phyloP scores from a whole-genome alignment of 2,797 vertebrate genomes.

The Thripadectes ignobilis region DNA sequence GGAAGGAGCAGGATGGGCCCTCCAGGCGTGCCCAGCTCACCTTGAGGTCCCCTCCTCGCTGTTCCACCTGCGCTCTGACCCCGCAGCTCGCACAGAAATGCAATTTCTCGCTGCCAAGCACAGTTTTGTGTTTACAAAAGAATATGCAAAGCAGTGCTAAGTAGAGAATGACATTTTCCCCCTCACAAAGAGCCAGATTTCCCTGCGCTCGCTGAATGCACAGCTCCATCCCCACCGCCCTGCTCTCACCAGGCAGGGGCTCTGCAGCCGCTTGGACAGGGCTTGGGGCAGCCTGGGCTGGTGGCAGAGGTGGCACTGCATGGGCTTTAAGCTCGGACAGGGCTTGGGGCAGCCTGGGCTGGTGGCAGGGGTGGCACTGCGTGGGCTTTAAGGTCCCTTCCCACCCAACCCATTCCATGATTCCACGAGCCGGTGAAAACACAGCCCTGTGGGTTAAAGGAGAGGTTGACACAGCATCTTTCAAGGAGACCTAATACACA shows the following conservation, averaged over 20 bases:
- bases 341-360: no score
- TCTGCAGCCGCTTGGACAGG: not conserved
- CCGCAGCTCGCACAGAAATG: not conserved
- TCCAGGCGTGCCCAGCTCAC: not conserved
- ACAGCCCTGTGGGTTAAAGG: not conserved
- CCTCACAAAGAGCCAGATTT: constrained; percentile 64
- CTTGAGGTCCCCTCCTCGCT: not conserved
- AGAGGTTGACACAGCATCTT: no score
- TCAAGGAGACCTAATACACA: no score
- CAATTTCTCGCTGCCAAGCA: constrained; percentile 11
- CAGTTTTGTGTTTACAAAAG: constrained; percentile 38
- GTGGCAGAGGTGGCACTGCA: rapidly evolving
- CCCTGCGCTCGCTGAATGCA: constrained; percentile 12
- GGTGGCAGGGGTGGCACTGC: no score
- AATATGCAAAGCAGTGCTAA: constrained; percentile 61
- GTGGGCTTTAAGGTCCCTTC: not conserved
- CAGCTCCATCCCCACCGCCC: not conserved
- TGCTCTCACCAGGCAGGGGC: not conserved
- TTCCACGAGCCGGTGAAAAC: not conserved
- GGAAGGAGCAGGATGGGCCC: no score
- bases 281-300: no score
- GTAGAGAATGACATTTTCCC: constrained; percentile 61
- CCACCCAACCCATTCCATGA: not conserved
- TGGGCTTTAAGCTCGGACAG: no score
- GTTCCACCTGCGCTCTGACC: constrained; percentile 47